Base-by-base conservation (phyloP, 2,113 vertebrate genomes). In the Pipa parva region DNA sequence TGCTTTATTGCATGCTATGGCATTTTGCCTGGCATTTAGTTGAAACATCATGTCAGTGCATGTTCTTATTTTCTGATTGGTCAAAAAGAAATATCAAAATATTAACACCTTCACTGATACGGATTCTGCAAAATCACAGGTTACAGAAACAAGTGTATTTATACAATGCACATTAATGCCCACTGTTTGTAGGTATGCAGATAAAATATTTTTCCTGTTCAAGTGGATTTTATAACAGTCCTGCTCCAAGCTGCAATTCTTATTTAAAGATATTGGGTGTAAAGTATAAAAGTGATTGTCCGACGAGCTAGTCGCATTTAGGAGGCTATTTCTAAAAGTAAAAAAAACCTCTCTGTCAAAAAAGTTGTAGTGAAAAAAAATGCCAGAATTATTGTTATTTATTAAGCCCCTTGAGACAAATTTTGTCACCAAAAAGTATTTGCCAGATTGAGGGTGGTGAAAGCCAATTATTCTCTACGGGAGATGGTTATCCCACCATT, bases 61-160 rank as follows among this genome's bases (percentile, higher is more conserved):
- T 42, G 39, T 42, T 5, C n/a, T n/a, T 42, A 42, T 42, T 42
- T 42, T 42, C 17, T 42, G 4, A 42, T n/a, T 42, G 39, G 39
- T 42, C 39, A 42, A 42, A 42, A 42, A 39, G 37, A 39, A 42
- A 42, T 42, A 42, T 42, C 39, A 42, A 42, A 42, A 42, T 42
- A 42, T 42, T 7, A 42, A 42, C 17, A 42, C 33, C 33, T 13
- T 42, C 12, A n/a, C 39, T 42, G 39, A 42, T n/a, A 15, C 2
- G 12, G 13, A 42, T 42, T 42, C 39, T 42, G 39, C 39, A 11
- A 49, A 20, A 48, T 48, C 18, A 21, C 21, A 22, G 22, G 46
- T 24, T 7, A 49, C 42, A 46, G 42, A 24, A 49, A 49, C 21
- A 46, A 46, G 17, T 46, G 3, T 18, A 46, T 20, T 46, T 46